These are phyloP conservation scores for Aquatica leii DNA, from an alignment of 2,888 invertebrate genomes.

Conservation along the genomic window DNA sequence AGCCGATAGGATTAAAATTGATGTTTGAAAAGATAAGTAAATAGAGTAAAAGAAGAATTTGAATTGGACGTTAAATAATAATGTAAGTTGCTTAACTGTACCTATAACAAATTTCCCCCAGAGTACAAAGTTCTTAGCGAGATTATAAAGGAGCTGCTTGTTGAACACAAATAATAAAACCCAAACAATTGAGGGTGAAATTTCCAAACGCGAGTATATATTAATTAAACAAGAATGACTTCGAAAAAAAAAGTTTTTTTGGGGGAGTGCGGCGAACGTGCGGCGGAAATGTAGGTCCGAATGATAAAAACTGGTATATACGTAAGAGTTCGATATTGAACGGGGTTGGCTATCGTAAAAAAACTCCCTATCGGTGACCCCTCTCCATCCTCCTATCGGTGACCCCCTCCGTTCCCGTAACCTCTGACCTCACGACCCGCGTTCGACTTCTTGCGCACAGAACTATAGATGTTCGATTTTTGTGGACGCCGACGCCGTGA, in stretches of 20 bases:
- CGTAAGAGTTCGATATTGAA: conserved; percentile 52
- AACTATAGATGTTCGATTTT: conserved; percentile 62
- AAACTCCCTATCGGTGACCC: conserved; percentile 52
- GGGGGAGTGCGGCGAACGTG: conserved; percentile 7
- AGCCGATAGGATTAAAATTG: too few species aligned
- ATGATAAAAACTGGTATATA: conserved; percentile 29
- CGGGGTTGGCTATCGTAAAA: conserved; percentile 58
- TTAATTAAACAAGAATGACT: conserved; percentile 28
- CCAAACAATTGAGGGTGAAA: conserved; percentile 27
- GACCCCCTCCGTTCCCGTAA: conserved; percentile 44
- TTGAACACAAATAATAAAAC: conserved; percentile 31
- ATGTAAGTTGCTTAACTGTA: conserved; percentile 8
- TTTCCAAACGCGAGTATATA: conserved; percentile 27
- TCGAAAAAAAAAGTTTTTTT: conserved; percentile 12
- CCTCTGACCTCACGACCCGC: conserved; percentile 52
- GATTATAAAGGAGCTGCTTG: conserved; percentile 23
- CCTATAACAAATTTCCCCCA: background rate
- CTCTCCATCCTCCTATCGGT: conserved; percentile 40
- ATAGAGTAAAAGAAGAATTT: background rate
- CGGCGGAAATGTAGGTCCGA: conserved; percentile 17
- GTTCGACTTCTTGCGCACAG: conserved; percentile 58
- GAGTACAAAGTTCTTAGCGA: conserved; percentile 11
- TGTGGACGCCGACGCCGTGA: conserved; percentile 57
- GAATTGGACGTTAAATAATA: background rate
- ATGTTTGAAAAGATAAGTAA: too few species aligned